These are phyloP conservation scores for Macrotis lagotis DNA, from an alignment of 2,113 vertebrate species.

Conservation along the genomic window DNA sequence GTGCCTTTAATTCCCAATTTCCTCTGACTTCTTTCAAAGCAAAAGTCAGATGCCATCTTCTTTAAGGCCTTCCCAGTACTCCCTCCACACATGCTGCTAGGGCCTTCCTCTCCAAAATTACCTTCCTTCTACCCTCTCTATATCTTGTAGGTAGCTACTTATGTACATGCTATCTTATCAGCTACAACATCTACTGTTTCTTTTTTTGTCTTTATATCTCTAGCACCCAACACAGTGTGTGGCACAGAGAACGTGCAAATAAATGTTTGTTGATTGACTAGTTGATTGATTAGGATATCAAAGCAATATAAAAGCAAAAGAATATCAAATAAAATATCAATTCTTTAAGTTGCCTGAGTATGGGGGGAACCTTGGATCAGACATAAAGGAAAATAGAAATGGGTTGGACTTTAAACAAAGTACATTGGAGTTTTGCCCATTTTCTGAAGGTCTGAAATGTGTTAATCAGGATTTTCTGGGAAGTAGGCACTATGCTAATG, in stretches of 20 bases:
- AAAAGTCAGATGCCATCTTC: background rate
- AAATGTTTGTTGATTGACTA: background rate
- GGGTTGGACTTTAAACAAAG: background rate
- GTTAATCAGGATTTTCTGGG: background rate
- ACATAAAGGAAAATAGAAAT: constrained; percentile 11
- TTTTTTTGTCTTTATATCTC: background rate
- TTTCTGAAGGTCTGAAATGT: background rate
- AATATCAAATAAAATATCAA: background rate
- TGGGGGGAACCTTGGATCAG: background rate
- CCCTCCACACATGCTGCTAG: background rate
- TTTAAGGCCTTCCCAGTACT: background rate
- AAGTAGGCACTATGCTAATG: background rate
- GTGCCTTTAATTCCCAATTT: background rate
- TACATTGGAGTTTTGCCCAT: background rate
- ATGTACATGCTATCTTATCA: background rate
- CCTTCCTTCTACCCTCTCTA: background rate
- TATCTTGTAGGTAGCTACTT: background rate
- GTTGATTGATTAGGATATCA: background rate
- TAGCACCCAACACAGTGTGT: background rate
- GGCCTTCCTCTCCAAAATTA: background rate
- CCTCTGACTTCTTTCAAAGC: background rate
- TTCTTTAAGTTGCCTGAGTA: background rate
- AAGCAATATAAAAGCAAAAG: background rate
- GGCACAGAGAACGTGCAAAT: background rate
- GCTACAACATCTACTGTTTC: background rate